A percentile compares a stretch with the other conserved stretches of the same genome.
Conservation (phyloP, 2,888 invertebrate genomes). For the Chrysolina haemoptera region DNA sequence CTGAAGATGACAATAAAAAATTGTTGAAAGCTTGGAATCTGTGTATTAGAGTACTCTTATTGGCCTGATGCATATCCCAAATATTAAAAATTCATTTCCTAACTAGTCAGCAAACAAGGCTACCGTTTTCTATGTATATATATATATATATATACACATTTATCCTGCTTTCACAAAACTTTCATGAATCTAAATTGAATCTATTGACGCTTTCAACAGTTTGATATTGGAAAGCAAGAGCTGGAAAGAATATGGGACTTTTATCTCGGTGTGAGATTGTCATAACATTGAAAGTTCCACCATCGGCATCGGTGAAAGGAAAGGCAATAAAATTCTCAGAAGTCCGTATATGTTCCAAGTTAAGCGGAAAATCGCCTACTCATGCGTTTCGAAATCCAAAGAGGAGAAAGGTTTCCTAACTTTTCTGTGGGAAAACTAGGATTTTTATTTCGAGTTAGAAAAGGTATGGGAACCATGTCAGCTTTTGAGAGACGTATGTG, state of each 20-base stretch:
- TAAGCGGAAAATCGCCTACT: constrained; percentile 38
- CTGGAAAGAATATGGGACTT: neutral
- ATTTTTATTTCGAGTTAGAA: neutral
- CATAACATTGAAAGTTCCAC: constrained; percentile 4
- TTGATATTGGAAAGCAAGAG: neutral
- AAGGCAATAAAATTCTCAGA: constrained; percentile 33
- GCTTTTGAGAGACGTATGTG: neutral
- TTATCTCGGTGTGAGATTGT: neutral
- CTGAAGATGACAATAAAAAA: too few relatives aligned
- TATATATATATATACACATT: neutral
- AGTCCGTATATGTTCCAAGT: constrained; percentile 32
- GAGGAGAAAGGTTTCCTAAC: constrained; percentile 17
- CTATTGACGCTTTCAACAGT: neutral
- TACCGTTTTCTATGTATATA: too few relatives aligned
- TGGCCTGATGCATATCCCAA: too few relatives aligned
- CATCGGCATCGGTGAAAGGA: neutral
- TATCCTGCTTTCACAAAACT: neutral
- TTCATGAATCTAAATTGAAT: constrained; percentile 7
- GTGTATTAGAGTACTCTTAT: too few relatives aligned
- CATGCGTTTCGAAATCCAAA: constrained; percentile 24
- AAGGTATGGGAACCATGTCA: neutral
- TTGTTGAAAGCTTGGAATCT: too few relatives aligned
- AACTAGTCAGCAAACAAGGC: too few relatives aligned
- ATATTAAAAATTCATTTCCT: too few relatives aligned
- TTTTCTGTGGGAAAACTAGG: neutral